Base-by-base conservation (phyloP, 2,888 invertebrate species). In the Meteorus cinctellus region DNA sequence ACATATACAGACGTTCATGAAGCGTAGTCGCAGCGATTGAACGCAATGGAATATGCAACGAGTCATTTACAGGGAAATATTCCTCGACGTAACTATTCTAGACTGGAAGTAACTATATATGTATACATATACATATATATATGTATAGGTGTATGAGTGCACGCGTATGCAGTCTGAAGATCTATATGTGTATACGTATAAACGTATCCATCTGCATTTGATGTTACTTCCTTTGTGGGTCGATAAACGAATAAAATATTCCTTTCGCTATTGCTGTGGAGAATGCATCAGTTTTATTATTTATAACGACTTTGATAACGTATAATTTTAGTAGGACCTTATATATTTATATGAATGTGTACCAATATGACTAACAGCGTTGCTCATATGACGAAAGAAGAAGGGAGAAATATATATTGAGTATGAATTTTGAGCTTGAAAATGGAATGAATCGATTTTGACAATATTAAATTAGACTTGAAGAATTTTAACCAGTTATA, bases 11-110 rank as follows among this genome's bases (percentile, higher is more conserved):
- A 3, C 24, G 41, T 24, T 14, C 51, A 68, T 27, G 19, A 68
- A 45, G n/a, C 19, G 48, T n/a, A 45, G 29, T 24, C 24, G 6
- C 41, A 65, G 10, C 68, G 48, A 68, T 68, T 74, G 48, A 68
- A 68, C 24, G 62, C 68, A 69, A 62, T 74, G 69, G 74, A 74
- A 74, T 74, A 74, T 74, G 74, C 74, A 69, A 48, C 48, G 65
- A 60, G 72, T 74, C 78, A 80, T 81, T 80, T 78, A 70, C 71
- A 72, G 79, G 77, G 72, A 79, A 77, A 76, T 78, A 79, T 78
- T 76, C 78, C 19, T 45, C 72, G 70, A 72, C 67, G 77, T 76
- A 72, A 69, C 77, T 70, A 60, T 74, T 19, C 73, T 74, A 66
- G 76, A 65, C 72, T 63, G 41, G 55, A 59, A 60, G 69, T 65